Conservation (phyloP, 2,888 invertebrate species). For the Tanypteryx hageni region DNA sequence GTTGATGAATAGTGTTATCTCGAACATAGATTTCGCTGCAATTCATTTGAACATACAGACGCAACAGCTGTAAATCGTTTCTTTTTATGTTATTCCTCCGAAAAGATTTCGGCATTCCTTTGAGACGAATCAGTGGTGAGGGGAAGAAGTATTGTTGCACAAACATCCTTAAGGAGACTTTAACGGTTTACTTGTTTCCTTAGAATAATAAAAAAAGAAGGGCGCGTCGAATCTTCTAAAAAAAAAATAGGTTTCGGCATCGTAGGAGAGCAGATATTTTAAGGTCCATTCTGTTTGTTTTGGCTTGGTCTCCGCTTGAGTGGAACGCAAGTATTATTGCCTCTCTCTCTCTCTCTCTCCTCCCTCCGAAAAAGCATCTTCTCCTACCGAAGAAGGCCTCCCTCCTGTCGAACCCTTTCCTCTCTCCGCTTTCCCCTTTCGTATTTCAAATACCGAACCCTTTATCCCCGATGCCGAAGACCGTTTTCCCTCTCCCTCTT, state of each 20-base stretch:
- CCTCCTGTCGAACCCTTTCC: background rate
- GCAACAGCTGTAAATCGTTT: background rate
- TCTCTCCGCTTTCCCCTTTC: background rate
- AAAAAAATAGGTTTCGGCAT: background rate
- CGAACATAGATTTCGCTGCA: no score
- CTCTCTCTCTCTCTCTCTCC: no score
- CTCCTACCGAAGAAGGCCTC: background rate
- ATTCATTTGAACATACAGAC: background rate
- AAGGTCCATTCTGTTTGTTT: conserved; percentile 52
- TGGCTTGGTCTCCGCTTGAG: conserved; percentile 27
- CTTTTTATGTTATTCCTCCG: background rate
- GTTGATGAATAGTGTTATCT: no score
- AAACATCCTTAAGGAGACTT: conserved; percentile 62
- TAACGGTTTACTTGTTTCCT: conserved; percentile 50
- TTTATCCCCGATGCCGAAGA: background rate
- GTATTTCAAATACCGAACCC: background rate
- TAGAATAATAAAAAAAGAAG: conserved; percentile 45
- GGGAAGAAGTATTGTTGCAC: conserved; percentile 33
- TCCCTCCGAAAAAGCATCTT: background rate
- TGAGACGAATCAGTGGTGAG: background rate
- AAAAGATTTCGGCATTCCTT: conserved; percentile 9
- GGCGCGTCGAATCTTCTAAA: background rate
- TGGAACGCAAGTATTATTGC: conserved; percentile 49
- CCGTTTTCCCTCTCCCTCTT: background rate
- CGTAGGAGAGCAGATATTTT: conserved; percentile 21